Percentiles rank a stretch among this genome's conserved stretches.
These are phyloP conservation scores for Palythoa caribaeorum DNA, from an alignment of 92 coral and sea anemone species.

Conservation along the genomic window DNA sequence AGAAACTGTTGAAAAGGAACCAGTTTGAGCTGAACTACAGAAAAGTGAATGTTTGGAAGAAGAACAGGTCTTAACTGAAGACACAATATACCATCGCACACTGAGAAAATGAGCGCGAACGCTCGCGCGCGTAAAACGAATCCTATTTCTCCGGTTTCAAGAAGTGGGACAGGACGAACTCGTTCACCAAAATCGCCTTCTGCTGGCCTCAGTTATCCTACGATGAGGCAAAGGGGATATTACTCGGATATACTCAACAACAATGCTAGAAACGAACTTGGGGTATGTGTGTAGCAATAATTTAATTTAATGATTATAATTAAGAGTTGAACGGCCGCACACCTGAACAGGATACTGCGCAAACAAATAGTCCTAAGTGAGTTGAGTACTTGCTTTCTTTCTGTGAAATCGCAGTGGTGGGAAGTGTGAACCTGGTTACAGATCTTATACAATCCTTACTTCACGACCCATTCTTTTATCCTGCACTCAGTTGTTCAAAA, in stretches of 20 bases:
- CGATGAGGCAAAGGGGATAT: constrained; percentile 92
- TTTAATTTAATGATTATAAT: too few relatives aligned
- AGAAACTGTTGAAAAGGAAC: not conserved
- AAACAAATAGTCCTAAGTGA: too few relatives aligned
- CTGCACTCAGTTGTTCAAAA: too few relatives aligned
- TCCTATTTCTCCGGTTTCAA: constrained; percentile 52
- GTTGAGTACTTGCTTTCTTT: too few relatives aligned
- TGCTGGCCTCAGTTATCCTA: constrained; percentile 79
- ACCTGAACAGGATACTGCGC: too few relatives aligned
- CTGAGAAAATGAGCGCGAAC: constrained; percentile 55
- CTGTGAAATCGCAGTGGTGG: not conserved
- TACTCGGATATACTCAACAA: constrained; percentile 94
- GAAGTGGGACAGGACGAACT: constrained; percentile 41
- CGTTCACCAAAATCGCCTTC: constrained; percentile 79
- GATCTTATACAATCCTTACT: not conserved
- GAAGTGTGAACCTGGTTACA: too few relatives aligned
- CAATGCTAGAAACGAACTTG: constrained; percentile 81
- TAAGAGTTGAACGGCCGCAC: too few relatives aligned
- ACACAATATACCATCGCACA: not conserved
- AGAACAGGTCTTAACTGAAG: constrained; percentile 4
- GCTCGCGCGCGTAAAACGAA: constrained; percentile 78
- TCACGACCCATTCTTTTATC: not conserved
- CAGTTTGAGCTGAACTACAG: not conserved
- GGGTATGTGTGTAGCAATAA: constrained; percentile 63
- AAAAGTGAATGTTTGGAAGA: constrained; percentile 9